Base-by-base conservation (phyloP, 2,113 vertebrate species). In the Lophochroa leadbeateri region DNA sequence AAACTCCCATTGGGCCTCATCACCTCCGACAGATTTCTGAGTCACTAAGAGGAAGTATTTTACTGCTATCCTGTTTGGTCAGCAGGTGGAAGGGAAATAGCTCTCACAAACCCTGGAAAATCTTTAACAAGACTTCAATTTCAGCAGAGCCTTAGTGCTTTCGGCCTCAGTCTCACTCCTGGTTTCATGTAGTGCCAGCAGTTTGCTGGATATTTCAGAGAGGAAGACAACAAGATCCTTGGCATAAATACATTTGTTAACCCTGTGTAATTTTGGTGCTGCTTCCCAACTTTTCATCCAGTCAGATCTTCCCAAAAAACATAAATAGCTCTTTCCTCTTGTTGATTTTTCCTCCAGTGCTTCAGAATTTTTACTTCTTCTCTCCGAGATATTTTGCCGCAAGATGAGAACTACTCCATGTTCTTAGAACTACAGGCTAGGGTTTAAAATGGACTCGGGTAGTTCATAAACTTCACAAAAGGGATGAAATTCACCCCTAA, bases 31-130 rank as follows among this genome's bases (percentile, higher is more conserved):
- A 95, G 94, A 95, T 94, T 67, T 67, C 88, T 97, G 96, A 95
- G 81, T 96, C 95, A 96, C 82, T 28, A 79, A 28, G 91, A 97
- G 96, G 96, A 97, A 97, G 83, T 50, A 91, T 96, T 97, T 97
- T 96, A 97, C 96, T 96, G 95, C 86, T 96, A 96, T 97, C 96
- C 95, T 96, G 96, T 96, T 97, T 96, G 95, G 96, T 96, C 92
- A 96, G 88, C 96, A 97, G 95, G 96, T 97, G 96, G 94, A 96
- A 97, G 96, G 96, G 95, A 97, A 97, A 94, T 58, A 92, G 88
- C 88, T 95, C 94, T 94, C 8, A 4, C 91, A 94, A 96, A 77
- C 57, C 52, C 49, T 94, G 92, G 83, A 96, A 93, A 94, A 96
- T 79, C 77, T 72, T 6, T 35, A 76, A 82, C 86, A 46, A 69